Percentiles rank a stretch among this genome's conserved stretches.
Conservation (phyloP, 2,113 vertebrate species). For the Dipodomys spectabilis region DNA sequence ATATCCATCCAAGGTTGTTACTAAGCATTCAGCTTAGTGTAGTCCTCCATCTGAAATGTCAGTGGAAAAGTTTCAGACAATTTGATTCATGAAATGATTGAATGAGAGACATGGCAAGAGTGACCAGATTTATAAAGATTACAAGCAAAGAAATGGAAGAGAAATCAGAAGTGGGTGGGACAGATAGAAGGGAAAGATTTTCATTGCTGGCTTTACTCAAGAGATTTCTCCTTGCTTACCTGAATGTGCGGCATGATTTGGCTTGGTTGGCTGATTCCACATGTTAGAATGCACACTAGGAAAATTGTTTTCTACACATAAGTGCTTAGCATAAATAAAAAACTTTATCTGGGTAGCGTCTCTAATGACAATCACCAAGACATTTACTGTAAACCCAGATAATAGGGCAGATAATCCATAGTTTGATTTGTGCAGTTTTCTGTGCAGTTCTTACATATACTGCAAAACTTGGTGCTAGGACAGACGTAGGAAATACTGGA, state of each 20-base stretch:
- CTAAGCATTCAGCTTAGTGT: not conserved
- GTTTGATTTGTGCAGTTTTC: not conserved
- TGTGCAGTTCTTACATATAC: not conserved
- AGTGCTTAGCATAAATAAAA: not conserved
- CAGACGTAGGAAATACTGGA: not conserved
- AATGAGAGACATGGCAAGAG: not conserved
- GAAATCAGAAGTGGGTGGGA: not conserved
- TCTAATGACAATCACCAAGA: not conserved
- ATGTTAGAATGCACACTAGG: too few species aligned
- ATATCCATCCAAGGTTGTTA: not conserved
- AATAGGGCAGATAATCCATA: too few species aligned
- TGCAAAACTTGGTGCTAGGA: not conserved
- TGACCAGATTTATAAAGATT: not conserved
- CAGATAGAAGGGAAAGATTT: not conserved
- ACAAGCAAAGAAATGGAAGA: not conserved
- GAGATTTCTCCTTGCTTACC: not conserved
- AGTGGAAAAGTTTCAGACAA: not conserved
- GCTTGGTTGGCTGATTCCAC: not conserved
- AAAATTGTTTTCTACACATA: not conserved
- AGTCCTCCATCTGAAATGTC: not conserved
- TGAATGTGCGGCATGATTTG: not conserved
- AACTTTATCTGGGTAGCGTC: not conserved
- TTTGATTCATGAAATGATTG: not conserved
- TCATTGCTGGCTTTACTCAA: not conserved
- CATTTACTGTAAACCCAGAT: not conserved